Conservation (phyloP, 2,113 vertebrate genomes). For the Microcebus tavaratra region DNA sequence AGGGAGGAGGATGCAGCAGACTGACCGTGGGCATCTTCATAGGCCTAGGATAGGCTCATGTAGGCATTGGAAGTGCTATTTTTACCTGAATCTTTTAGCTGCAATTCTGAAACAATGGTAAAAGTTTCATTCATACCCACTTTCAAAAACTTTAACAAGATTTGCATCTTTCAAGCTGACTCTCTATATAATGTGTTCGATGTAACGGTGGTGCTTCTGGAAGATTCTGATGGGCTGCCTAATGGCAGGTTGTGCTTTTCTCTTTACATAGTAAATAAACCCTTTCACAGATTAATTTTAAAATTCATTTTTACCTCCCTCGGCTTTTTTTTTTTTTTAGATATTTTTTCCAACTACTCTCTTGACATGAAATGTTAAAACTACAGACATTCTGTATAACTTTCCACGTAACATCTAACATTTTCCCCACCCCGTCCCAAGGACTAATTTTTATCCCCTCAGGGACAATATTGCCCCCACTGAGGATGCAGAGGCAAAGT, state of each 20-base stretch:
- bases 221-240: neutral
- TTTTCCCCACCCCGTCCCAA: neutral
- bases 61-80: neutral
- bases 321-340: neutral
- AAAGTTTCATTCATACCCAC: neutral
- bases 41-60: neutral
- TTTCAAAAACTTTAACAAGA: neutral
- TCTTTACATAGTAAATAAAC: neutral
- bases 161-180: neutral
- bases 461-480: neutral
- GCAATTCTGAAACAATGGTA: neutral
- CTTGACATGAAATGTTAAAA: neutral
- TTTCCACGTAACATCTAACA: neutral
- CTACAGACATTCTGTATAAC: neutral
- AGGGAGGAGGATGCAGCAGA: fast-evolving
- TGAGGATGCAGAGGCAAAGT: neutral
- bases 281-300: neutral
- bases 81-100: neutral
- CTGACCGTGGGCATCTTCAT: neutral
- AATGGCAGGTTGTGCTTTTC: neutral
- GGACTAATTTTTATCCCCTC: neutral
- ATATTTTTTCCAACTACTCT: neutral
- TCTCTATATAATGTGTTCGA: neutral
- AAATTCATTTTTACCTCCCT: neutral
- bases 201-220: neutral